These are phyloP conservation scores for Athene cunicularia DNA, from an alignment of 2,113 vertebrate species.

Conservation along the genomic window DNA sequence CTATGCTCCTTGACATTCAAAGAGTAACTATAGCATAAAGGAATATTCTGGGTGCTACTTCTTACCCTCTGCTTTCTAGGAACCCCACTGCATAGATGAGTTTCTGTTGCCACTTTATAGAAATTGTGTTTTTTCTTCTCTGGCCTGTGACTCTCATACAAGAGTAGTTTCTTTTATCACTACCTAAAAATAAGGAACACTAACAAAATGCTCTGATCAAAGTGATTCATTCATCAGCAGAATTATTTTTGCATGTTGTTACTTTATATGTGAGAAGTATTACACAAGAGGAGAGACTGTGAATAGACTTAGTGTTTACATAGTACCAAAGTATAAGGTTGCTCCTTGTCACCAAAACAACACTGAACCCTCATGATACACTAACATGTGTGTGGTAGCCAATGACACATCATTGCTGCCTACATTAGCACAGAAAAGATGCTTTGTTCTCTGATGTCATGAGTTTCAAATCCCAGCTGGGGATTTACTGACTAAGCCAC, in stretches of 20 bases:
- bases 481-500: constrained; percentile 68
- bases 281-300: constrained; percentile 45
- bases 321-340: constrained; percentile 75
- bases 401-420: constrained; percentile 60
- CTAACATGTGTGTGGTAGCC: constrained; percentile 8
- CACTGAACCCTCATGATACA: constrained; percentile 49
- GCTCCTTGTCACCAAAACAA: constrained; percentile 71
- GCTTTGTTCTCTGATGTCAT: constrained; percentile 73
- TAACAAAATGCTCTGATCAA: constrained; percentile 41
- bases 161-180: neutral
- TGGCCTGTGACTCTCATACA: neutral
- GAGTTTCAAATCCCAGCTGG: constrained; percentile 68
- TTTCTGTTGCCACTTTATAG: neutral
- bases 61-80: neutral
- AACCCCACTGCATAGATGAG: neutral
- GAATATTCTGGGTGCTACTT: neutral
- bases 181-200: constrained; percentile 43
- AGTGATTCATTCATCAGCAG: constrained; percentile 53
- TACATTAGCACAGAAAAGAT: constrained; percentile 56
- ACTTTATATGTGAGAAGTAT: constrained; percentile 67
- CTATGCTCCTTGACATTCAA: neutral
- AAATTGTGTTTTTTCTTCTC: neutral
- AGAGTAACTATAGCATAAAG: neutral
- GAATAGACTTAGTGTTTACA: constrained; percentile 75
- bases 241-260: constrained; percentile 66